Base-by-base conservation (phyloP, 2,888 invertebrate species). In the Meloe dianella region DNA sequence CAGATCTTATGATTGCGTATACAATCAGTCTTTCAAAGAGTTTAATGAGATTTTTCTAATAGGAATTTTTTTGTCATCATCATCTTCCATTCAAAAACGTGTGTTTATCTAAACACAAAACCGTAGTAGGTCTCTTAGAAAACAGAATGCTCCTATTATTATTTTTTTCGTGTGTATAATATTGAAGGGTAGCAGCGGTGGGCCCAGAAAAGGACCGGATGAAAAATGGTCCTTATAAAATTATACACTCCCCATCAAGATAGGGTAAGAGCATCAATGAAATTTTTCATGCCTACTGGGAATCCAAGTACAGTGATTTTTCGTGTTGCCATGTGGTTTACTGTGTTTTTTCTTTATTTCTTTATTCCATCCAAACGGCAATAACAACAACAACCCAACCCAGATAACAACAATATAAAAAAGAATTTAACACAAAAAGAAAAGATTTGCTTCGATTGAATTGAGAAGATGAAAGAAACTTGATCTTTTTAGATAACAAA, bases 21-120 rank as follows among this genome's bases (percentile, higher is more conserved):
- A 66, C 41, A 58, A 22, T 66, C 14, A 29, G 35, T 56, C 63
- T 66, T 80, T 80, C 79, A 74, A 81, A 81, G 80, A 80, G 79
- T 81, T 80, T 81, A 80, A 80, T 79, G 79, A 79, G 79, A 75
- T 79, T 78, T 78, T 75, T 77, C 74, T 47, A 47, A 78, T 78
- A 78, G 77, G 79, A 79, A 78, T 79, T 71, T 65, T 71, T 74
- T 78, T 79, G 78, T 79, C 75, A 76, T 71, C 73, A 59, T 62
- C 57, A 6, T 59, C 41, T 57, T 75, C 74, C 73, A 70, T 74
- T 77, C 10, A 5, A 17, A n/a, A n/a, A 74, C 78, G 67, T 70
- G 61, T 71, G 72, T 72, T 68, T 74, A 74, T 72, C 74, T 71
- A 74, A 73, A 74, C 74, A 75, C 71, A 75, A 75, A 75, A 77